These are phyloP conservation scores for Hydrozoanthus tunicans DNA, from an alignment of 64 coral and sea anemone genomes.

Conservation along the genomic window DNA sequence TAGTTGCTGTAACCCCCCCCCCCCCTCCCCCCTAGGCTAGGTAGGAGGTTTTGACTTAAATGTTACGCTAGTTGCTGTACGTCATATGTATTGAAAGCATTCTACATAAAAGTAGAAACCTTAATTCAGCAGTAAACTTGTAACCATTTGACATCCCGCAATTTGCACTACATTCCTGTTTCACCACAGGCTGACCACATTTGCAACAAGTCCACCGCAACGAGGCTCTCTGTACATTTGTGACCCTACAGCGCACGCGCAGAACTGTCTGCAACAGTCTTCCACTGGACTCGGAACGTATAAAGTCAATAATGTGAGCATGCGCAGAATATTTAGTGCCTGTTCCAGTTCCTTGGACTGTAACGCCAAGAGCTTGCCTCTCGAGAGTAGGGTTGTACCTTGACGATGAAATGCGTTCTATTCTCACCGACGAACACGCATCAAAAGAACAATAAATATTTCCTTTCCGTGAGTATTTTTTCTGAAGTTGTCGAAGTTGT, in stretches of 20 bases:
- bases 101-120: neutral
- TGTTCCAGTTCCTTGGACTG: neutral
- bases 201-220: constrained; percentile 74
- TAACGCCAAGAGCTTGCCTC: neutral
- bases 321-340: neutral
- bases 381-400: neutral
- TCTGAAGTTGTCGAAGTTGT: constrained; percentile 67
- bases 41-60: neutral
- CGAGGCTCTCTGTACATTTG: constrained; percentile 66
- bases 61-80: neutral
- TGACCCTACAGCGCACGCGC: constrained; percentile 72
- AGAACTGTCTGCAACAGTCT: constrained; percentile 73
- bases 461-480: constrained; percentile 62
- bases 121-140: constrained; percentile 70
- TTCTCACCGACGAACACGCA: constrained; percentile 71
- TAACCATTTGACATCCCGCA: constrained; percentile 53
- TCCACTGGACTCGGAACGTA: constrained; percentile 57
- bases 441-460: constrained; percentile 86
- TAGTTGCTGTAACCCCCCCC: neutral
- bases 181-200: constrained; percentile 65
- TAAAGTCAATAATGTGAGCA: constrained; percentile 55
- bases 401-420: neutral
- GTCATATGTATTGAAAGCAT: neutral
- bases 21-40: too few species aligned
- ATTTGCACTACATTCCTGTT: constrained; percentile 58